These are phyloP conservation scores for Molothrus ater DNA, from an alignment of 2,797 vertebrate species.

Conservation along the genomic window DNA sequence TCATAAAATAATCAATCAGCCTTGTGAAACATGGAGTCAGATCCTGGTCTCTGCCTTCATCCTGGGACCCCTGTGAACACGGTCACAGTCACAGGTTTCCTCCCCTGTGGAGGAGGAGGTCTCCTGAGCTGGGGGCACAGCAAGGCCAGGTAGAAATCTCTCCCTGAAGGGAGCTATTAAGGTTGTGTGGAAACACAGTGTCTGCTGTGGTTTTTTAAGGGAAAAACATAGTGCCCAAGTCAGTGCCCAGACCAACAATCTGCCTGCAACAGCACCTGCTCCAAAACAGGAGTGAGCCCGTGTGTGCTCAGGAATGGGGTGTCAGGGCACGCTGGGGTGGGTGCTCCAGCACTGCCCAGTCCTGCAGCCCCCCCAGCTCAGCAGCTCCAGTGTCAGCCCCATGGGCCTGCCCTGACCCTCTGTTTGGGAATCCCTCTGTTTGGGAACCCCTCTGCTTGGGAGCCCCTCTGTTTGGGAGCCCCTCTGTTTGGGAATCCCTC, in stretches of 20 bases:
- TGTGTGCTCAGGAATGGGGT: background rate
- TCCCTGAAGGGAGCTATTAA: background rate
- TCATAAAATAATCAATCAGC: too few relatives aligned
- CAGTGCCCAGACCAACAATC: background rate
- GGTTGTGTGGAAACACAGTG: background rate
- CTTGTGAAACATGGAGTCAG: too few relatives aligned
- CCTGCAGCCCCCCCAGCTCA: background rate
- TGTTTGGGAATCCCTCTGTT: too few relatives aligned
- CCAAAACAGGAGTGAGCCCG: accelerated
- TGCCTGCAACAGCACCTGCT: accelerated
- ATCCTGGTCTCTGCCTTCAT: too few relatives aligned
- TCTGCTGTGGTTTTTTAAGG: accelerated
- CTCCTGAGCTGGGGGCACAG: background rate
- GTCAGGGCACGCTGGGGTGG: background rate
- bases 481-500: too few relatives aligned
- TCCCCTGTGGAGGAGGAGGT: accelerated
- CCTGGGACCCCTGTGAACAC: too few relatives aligned
- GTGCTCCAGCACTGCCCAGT: background rate
- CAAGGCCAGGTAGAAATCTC: background rate
- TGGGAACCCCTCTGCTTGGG: too few relatives aligned
- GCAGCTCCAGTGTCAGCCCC: accelerated
- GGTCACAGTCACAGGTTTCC: background rate
- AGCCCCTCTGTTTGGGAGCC: too few relatives aligned
- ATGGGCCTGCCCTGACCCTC: accelerated
- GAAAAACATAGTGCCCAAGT: background rate